These are phyloP conservation scores for Micromys minutus DNA, from an alignment of 2,113 vertebrate genomes.

Conservation along the genomic window DNA sequence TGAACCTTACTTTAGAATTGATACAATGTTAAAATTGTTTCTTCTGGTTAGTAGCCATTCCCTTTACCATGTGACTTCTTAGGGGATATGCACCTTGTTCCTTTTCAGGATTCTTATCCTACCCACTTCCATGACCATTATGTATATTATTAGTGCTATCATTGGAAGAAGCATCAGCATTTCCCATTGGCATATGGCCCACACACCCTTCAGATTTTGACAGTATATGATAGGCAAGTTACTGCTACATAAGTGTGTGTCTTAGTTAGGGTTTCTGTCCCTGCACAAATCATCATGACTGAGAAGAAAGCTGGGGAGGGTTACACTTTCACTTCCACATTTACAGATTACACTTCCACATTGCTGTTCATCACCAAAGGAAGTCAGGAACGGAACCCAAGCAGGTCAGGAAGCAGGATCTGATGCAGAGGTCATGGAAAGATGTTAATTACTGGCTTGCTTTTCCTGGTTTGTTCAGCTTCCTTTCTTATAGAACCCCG, in stretches of 20 bases:
- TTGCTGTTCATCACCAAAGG: no score
- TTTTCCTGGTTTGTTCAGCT: no score
- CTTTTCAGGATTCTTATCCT: neutral
- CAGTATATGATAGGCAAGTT: neutral
- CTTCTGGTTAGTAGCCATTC: neutral
- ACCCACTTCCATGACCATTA: neutral
- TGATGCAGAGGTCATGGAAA: no score
- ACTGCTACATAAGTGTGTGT: neutral
- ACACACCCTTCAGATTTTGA: neutral
- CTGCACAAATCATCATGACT: no score
- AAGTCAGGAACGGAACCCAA: no score
- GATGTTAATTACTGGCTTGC: no score
- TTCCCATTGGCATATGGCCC: neutral
- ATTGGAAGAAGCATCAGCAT: neutral
- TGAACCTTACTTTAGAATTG: neutral
- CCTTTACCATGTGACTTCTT: neutral
- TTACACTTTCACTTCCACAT: no score
- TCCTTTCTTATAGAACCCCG: no score
- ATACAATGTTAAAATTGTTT: slow-evolving; percentile 19
- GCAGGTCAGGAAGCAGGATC: no score
- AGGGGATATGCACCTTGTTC: neutral
- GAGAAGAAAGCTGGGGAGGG: no score
- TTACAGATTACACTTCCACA: no score
- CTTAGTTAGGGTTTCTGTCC: no score
- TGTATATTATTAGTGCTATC: neutral